Evolutionary conservation across 2,113 vertebrate genomes (phyloP), one percentile per base, ranked within the genome.

Genomic region (Saccopteryx bilineata): DNA sequence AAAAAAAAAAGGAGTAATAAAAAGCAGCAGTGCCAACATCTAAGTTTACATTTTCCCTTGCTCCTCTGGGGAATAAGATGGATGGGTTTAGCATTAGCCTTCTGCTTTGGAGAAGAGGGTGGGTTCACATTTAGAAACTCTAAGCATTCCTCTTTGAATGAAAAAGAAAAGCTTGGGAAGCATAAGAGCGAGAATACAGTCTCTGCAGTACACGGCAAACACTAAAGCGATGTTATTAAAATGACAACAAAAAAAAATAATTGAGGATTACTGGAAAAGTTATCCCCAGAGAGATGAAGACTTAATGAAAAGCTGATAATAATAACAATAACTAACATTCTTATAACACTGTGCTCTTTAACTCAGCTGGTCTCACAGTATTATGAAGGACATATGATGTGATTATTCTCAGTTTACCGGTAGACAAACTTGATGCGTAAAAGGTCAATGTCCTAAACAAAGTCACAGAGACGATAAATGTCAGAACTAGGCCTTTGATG

Each of bases 21-120:
- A 95, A 96, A 93, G 56, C 78, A 92, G 9, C 31, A 61, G 4
- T 85, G 63, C 66, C 85, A 83, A 92, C 56, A 90, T 76, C 31
- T 84, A 92, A 88, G 63, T 93, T 95, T 71, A 87, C 10, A 93
- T 96, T 93, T 90, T 88, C 23, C 26, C 66, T 52, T 95, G 66
- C 80, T 94, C 74, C 66, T 90, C 92, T 31, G 14, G 50, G 48
- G 72, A 33, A 79, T 84, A 80, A 97, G 60, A 80, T 94, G 78
- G 9, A n/a, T 84, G 18, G 7, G 31, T 33, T 97, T 97, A 84
- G 69, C 72, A 83, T 31, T 28, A 95, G 24, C 5, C 26, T 79
- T 92, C 31, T 83, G 54, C 54, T 93, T 89, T 91, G 39, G 71
- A 92, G 66, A 72, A 95, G 17, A 80, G 7, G 17, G 54, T 85